phyloP scores from a whole-genome alignment of 1,140 invertebrate genomes.

The Euborellia annulipes region DNA sequence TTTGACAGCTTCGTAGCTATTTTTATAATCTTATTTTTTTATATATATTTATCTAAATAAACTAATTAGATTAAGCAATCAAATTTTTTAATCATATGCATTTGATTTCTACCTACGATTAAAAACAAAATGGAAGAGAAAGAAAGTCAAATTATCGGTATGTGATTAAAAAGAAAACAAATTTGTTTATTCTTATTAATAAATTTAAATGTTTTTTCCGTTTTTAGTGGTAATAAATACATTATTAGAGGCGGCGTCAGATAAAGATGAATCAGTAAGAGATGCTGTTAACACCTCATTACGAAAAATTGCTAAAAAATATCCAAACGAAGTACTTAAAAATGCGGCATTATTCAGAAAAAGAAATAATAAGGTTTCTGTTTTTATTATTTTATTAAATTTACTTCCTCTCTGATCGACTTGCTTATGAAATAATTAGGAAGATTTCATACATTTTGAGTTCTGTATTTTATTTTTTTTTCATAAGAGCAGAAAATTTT shows the following conservation, averaged over 20 bases:
- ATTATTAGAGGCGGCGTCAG: conserved; percentile 37
- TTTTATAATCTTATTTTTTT: no score
- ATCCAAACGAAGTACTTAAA: conserved; percentile 35
- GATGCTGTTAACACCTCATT: conserved; percentile 34
- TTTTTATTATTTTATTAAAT: conserved; percentile 8
- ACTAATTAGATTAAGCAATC: no score
- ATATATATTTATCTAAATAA: no score
- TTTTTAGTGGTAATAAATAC: conserved; percentile 37
- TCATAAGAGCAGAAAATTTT: no score
- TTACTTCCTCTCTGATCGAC: no score
- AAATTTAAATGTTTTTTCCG: not conserved
- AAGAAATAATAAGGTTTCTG: conserved; percentile 29
- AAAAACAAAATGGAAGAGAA: not conserved
- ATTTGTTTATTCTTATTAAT: not conserved
- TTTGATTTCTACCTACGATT: no score
- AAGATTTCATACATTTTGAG: no score
- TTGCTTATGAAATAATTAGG: no score
- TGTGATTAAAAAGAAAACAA: not conserved
- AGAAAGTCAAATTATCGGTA: not conserved
- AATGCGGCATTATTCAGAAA: conserved; percentile 31
- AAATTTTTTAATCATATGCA: no score
- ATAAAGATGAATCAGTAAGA: conserved; percentile 39
- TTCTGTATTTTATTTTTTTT: no score
- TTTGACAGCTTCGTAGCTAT: no score
- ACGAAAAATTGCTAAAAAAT: conserved; percentile 35